Evolutionary conservation across 2,797 vertebrate species (phyloP), one percentile per base, ranked within the genome.

Genomic region (Manis javanica): DNA sequence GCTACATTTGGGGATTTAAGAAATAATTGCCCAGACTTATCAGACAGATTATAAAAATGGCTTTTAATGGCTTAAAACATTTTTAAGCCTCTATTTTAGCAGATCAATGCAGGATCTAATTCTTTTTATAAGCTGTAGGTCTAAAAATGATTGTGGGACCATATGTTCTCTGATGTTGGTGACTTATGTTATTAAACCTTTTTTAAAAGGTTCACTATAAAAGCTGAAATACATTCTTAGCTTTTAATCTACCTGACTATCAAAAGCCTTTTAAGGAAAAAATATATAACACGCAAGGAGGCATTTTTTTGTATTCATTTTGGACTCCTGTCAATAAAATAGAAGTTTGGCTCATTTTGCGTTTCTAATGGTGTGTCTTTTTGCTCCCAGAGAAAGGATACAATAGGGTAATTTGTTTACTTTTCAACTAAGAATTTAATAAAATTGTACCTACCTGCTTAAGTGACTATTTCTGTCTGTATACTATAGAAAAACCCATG

Each of bases 271-370:
- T 98, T 97, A 98, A 98, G 89, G 96, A 96, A 96, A 95, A 98
- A 98, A 98, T 98, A 96, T 82, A 96, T 57, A 96, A 98, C 97
- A 96, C 96, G 89, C 97, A 89, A 96, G 96, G 98, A 97, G 95
- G 90, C 96, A 95, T 90, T 97, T 97, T 98, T 98, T 98, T 98
- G 98, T 98, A 98, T 98, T 97, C 97, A 49, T 98, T 98, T 98
- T 98, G 96, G 98, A 98, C 98, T 98, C 97, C 98, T 98, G 85
- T 98, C 97, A 98, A 98, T 99, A 98, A 98, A 98, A 97, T 98
- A 98, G 98, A 98, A 97, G 96, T 98, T 98, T 98, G 98, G 97
- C 97, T 98, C 96, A 75, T 97, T 98, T 98, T 98, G 94, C 74
- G 86, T 98, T 98, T 98, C 98, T 98, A 98, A 96, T 96, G 97